Percentiles rank a stretch among this genome's conserved stretches.
phyloP scores from a whole-genome alignment of 2,888 invertebrate species.

The Lapara coniferarum region DNA sequence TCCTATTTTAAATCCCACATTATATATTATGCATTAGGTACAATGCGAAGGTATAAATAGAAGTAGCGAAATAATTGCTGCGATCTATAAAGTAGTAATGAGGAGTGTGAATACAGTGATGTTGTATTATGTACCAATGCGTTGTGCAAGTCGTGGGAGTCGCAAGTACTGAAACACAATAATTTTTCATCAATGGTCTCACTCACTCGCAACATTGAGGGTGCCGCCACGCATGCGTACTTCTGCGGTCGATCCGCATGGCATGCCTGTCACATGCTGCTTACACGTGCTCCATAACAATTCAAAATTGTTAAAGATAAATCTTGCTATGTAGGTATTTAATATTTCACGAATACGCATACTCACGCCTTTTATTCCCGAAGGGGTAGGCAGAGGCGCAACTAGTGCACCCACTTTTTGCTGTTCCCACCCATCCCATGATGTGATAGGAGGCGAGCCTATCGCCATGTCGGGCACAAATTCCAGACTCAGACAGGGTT shows the following conservation, averaged over 20 bases:
- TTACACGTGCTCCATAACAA: slow-evolving; percentile 62
- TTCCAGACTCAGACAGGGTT: too few relatives aligned
- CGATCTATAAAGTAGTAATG: background rate
- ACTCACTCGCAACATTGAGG: slow-evolving; percentile 51
- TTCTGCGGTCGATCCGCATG: slow-evolving; percentile 64
- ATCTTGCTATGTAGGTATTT: background rate
- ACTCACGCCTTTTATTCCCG: too few relatives aligned
- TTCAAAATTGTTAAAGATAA: slow-evolving; percentile 5
- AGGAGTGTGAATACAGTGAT: slow-evolving; percentile 15
- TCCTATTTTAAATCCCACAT: too few relatives aligned
- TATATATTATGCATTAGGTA: background rate
- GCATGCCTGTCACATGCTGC: slow-evolving; percentile 62
- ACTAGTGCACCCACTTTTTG: too few relatives aligned
- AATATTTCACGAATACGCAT: too few relatives aligned
- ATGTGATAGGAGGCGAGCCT: too few relatives aligned
- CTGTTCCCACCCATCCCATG: too few relatives aligned
- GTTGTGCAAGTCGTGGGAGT: slow-evolving; percentile 5
- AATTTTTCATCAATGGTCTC: slow-evolving; percentile 23
- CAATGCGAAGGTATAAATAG: background rate
- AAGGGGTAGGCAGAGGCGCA: too few relatives aligned
- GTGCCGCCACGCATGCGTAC: slow-evolving; percentile 68
- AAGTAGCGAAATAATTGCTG: background rate
- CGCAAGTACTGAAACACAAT: slow-evolving; percentile 2
- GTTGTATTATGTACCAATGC: slow-evolving; percentile 4
- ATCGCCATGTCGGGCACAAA: too few relatives aligned